Conservation (phyloP, 2,797 vertebrate genomes). For the Hypotaenidia philippensis region DNA sequence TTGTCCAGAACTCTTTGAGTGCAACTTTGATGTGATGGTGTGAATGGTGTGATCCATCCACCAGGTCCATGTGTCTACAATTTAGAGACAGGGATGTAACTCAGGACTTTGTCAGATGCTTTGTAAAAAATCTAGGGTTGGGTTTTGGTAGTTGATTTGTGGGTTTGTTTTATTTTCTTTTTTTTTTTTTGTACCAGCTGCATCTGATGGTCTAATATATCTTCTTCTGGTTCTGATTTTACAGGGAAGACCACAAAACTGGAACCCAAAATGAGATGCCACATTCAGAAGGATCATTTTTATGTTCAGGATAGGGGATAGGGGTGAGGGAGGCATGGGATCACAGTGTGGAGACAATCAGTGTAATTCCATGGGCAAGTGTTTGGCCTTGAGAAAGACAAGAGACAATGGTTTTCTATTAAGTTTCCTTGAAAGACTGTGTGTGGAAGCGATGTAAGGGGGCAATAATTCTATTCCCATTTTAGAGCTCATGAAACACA, state of each 20-base stretch:
- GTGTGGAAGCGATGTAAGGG: background rate
- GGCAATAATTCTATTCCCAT: background rate
- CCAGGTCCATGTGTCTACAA: too few species aligned
- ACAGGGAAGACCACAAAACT: background rate
- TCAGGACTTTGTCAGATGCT: too few species aligned
- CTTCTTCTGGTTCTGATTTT: background rate
- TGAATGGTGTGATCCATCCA: too few species aligned
- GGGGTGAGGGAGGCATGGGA: background rate
- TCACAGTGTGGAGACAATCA: background rate
- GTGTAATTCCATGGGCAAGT: background rate
- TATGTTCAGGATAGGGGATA: too few species aligned
- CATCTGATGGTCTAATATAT: background rate
- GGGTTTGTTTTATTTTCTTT: rapidly evolving
- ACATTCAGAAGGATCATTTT: background rate
- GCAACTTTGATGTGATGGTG: too few species aligned
- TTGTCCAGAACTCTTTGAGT: too few species aligned
- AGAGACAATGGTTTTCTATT: background rate
- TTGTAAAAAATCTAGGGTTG: background rate
- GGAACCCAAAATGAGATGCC: background rate
- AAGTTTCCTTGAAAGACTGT: background rate
- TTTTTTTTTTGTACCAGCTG: background rate
- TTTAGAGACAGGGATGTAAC: too few species aligned
- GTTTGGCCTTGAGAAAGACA: background rate
- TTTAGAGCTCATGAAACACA: background rate
- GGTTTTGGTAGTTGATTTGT: background rate